These are phyloP conservation scores for Pinna nobilis DNA, from an alignment of 1,140 invertebrate species.

Conservation along the genomic window DNA sequence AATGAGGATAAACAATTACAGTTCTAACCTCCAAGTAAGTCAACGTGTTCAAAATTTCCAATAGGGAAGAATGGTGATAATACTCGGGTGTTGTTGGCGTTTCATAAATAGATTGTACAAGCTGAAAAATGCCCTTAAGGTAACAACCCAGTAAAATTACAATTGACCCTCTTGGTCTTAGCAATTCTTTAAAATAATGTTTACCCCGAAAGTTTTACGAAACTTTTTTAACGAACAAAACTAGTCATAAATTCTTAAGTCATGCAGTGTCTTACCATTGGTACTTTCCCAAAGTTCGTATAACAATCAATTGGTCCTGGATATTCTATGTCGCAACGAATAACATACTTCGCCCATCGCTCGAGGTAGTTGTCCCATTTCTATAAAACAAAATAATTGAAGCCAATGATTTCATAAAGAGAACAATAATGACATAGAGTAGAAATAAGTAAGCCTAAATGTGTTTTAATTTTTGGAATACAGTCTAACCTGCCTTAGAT, in stretches of 20 bases:
- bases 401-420: not conserved
- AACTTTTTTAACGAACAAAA: not conserved
- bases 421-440: not conserved
- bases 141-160: no score
- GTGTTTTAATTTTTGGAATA: no score
- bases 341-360: slow-evolving; percentile 43
- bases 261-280: not conserved
- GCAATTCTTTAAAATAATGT: not conserved
- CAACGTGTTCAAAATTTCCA: no score
- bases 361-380: slow-evolving; percentile 37
- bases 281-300: slow-evolving; percentile 47
- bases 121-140: no score
- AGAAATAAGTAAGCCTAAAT: no score
- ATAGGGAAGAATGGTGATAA: no score
- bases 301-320: slow-evolving; percentile 39
- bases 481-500: no score
- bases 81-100: no score
- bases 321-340: slow-evolving; percentile 47
- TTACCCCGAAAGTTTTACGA: not conserved
- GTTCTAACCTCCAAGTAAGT: no score
- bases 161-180: no score
- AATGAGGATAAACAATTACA: no score
- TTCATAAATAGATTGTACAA: no score
- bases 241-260: not conserved
- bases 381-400: slow-evolving; percentile 27